phyloP scores from a whole-genome alignment of 2,888 invertebrate species.

The Mimumesa dahlbomi region DNA sequence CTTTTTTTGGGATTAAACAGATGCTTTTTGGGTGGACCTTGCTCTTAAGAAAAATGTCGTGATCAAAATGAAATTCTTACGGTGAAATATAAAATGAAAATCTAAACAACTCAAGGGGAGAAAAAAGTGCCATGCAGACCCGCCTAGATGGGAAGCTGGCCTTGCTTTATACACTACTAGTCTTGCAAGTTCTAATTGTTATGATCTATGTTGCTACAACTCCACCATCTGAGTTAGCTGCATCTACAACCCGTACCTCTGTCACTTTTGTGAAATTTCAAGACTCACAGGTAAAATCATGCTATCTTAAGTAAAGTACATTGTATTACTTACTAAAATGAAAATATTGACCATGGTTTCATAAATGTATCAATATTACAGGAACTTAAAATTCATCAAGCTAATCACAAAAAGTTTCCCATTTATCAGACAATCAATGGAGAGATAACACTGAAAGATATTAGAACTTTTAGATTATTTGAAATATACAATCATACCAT shows the following conservation, averaged over 20 bases:
- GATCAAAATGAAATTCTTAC: conserved; percentile 24
- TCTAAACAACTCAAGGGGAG: conserved; percentile 42
- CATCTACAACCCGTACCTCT: conserved; percentile 66
- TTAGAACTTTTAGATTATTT: conserved; percentile 71
- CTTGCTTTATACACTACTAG: conserved; percentile 76
- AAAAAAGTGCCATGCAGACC: conserved; percentile 75
- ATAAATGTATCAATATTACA: conserved; percentile 25
- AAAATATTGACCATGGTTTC: too few relatives aligned
- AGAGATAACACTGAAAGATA: conserved; percentile 69
- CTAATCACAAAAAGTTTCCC: conserved; percentile 53
- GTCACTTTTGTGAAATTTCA: conserved; percentile 75
- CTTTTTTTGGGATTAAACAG: background rate
- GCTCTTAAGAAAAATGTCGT: conserved; percentile 42
- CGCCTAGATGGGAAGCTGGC: conserved; percentile 77
- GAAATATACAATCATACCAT: conserved; percentile 70
- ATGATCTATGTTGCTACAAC: conserved; percentile 78
- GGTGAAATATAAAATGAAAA: conserved; percentile 49
- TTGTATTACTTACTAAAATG: too few relatives aligned
- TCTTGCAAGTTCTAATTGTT: conserved; percentile 77
- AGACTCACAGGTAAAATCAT: conserved; percentile 47
- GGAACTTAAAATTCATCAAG: conserved; percentile 52
- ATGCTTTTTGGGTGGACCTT: conserved; percentile 8
- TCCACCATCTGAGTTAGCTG: conserved; percentile 70
- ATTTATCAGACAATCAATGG: conserved; percentile 69
- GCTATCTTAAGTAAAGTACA: background rate